Percentiles rank a stretch among this genome's conserved stretches.
phyloP scores from a whole-genome alignment of 2,888 invertebrate genomes.

The Oegoconia quadripuncta region DNA sequence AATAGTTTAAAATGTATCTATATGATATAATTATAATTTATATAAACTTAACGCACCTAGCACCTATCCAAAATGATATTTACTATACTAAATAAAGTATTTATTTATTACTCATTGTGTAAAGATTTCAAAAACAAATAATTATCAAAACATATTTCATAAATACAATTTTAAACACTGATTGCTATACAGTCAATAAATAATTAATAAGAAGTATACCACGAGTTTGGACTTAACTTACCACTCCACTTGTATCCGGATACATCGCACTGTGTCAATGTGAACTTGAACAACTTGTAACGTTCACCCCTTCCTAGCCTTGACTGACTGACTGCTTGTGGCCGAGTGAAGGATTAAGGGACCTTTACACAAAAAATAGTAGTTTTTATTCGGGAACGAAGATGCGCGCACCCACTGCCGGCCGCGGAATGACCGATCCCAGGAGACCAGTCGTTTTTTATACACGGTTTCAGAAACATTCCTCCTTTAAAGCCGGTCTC shows the following conservation, averaged over 20 bases:
- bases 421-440: constrained; percentile 71
- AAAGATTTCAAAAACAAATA: too few species aligned
- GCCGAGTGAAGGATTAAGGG: constrained; percentile 32
- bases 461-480: constrained; percentile 74
- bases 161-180: not conserved
- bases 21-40: too few species aligned
- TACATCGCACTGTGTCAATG: constrained; percentile 44
- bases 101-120: too few species aligned
- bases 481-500: constrained; percentile 73
- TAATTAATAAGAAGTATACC: not conserved
- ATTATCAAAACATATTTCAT: too few species aligned
- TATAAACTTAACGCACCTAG: too few species aligned
- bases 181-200: not conserved
- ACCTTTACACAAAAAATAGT: constrained; percentile 44
- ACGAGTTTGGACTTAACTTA: constrained; percentile 30
- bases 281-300: constrained; percentile 33
- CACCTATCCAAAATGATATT: too few species aligned
- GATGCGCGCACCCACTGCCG: constrained; percentile 67
- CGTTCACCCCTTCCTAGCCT: constrained; percentile 43
- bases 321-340: constrained; percentile 33
- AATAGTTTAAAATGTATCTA: too few species aligned
- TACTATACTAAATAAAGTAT: too few species aligned
- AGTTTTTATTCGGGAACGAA: constrained; percentile 48
- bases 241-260: constrained; percentile 46
- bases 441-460: constrained; percentile 70